A percentile compares a stretch with the other conserved stretches of the same genome.
These are phyloP conservation scores for Leptatherina wallacei DNA, from an alignment of 2,797 vertebrate genomes.

Conservation along the genomic window DNA sequence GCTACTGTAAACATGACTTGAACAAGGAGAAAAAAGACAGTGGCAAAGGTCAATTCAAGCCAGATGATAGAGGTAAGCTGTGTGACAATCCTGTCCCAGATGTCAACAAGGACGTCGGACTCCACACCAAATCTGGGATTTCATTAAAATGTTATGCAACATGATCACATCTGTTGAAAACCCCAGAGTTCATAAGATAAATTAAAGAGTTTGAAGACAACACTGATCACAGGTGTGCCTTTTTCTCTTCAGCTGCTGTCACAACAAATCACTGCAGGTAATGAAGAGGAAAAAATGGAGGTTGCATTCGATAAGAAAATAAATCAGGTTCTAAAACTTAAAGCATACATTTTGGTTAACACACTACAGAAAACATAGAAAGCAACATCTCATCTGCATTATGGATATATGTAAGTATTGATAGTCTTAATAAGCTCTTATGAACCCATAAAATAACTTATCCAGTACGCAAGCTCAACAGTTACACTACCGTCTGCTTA, in stretches of 20 bases:
- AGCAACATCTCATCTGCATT: neutral
- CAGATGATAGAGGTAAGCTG: neutral
- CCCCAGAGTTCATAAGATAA: neutral
- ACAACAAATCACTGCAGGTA: neutral
- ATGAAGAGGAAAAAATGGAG: neutral
- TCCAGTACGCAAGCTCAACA: neutral
- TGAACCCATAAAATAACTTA: constrained; percentile 6
- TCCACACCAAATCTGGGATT: constrained; percentile 1
- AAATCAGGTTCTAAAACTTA: neutral
- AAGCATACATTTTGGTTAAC: neutral
- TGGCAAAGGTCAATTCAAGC: constrained; percentile 3
- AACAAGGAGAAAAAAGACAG: neutral
- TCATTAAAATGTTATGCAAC: constrained; percentile 28
- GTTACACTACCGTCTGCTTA: neutral
- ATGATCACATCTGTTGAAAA: constrained; percentile 11
- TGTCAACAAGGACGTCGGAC: neutral
- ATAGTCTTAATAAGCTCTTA: neutral
- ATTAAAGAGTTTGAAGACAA: neutral
- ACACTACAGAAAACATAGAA: neutral
- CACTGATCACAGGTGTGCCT: neutral
- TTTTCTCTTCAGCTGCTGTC: neutral
- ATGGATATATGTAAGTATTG: neutral
- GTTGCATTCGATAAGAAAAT: neutral
- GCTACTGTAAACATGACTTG: neutral
- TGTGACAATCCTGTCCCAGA: neutral